phyloP scores from a whole-genome alignment of 2,888 invertebrate species.

The Adelognathus sp. region DNA sequence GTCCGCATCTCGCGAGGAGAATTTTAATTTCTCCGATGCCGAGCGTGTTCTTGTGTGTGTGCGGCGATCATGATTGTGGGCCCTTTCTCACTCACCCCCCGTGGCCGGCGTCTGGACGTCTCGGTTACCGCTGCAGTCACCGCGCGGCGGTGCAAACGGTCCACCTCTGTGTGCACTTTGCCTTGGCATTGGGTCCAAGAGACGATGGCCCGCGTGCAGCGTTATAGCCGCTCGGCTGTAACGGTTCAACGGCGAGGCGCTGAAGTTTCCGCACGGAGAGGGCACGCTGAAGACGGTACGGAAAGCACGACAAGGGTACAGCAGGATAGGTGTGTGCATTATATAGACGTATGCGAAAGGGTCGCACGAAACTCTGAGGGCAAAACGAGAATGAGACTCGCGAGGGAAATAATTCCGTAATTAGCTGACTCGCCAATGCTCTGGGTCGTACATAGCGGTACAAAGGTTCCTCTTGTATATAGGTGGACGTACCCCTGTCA shows the following conservation, averaged over 20 bases:
- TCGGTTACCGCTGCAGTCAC: slow-evolving; percentile 35
- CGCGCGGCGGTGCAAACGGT: slow-evolving; percentile 39
- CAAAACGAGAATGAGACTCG: slow-evolving; percentile 47
- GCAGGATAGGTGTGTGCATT: background rate
- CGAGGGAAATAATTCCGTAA: slow-evolving; percentile 58
- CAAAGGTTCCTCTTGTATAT: slow-evolving; percentile 48
- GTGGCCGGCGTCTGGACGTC: slow-evolving; percentile 40
- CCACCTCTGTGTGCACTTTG: slow-evolving; percentile 45
- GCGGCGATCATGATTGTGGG: slow-evolving; percentile 30
- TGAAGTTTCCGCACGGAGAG: slow-evolving; percentile 57
- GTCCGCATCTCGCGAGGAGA: slow-evolving; percentile 48
- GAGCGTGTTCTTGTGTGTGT: slow-evolving; percentile 15
- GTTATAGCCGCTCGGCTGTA: too few relatives aligned
- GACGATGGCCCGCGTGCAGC: slow-evolving; percentile 49
- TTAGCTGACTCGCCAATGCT: slow-evolving; percentile 54
- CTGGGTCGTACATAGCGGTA: slow-evolving; percentile 60
- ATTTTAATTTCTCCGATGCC: slow-evolving; percentile 49
- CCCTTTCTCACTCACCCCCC: background rate
- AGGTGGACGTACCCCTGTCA: background rate
- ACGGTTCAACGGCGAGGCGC: slow-evolving; percentile 45
- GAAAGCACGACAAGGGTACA: slow-evolving; percentile 37
- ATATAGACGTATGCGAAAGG: slow-evolving; percentile 21
- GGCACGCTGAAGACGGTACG: slow-evolving; percentile 44
- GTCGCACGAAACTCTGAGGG: slow-evolving; percentile 50
- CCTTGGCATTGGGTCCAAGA: background rate